phyloP scores from a whole-genome alignment of 1,140 invertebrate genomes.

The Scaptomyza montana region DNA sequence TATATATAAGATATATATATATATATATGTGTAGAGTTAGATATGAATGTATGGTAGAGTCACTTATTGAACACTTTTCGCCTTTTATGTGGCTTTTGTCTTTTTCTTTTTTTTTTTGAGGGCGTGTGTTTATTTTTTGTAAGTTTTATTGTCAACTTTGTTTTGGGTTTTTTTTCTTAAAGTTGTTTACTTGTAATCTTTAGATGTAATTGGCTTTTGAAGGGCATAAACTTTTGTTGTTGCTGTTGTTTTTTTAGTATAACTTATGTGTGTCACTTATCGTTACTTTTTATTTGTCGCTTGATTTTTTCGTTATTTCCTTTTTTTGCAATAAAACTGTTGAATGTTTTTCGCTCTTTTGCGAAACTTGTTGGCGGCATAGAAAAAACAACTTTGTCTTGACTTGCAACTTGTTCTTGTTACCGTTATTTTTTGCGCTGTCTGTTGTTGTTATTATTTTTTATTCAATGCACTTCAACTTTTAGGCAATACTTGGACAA shows the following conservation, averaged over 20 bases:
- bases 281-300: conserved; percentile 26
- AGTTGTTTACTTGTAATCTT: conserved; percentile 4
- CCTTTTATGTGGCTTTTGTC: conserved; percentile 1
- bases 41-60: not conserved
- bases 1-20: conserved; percentile 7
- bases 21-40: conserved; percentile 6
- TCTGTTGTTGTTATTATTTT: conserved; percentile 21
- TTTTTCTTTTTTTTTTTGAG: conserved; percentile 13
- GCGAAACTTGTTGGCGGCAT: conserved; percentile 16
- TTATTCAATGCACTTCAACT: conserved; percentile 29
- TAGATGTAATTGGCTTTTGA: conserved; percentile 49
- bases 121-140: conserved; percentile 31
- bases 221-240: conserved; percentile 40
- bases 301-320: conserved; percentile 15
- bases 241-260: conserved; percentile 11
- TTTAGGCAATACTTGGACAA: conserved; percentile 37
- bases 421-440: conserved; percentile 17
- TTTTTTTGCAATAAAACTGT: conserved; percentile 21
- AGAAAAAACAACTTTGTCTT: conserved; percentile 35
- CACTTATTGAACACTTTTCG: conserved; percentile 22
- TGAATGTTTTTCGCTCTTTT: conserved; percentile 5
- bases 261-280: conserved; percentile 43
- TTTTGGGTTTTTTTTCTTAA: conserved; percentile 13
- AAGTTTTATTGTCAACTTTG: conserved; percentile 38
- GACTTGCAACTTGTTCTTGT: conserved; percentile 41